Evolutionary conservation across 2,113 vertebrate species (phyloP), one percentile per base, ranked within the genome.

Genomic region (Gymnocephalus cernua): DNA sequence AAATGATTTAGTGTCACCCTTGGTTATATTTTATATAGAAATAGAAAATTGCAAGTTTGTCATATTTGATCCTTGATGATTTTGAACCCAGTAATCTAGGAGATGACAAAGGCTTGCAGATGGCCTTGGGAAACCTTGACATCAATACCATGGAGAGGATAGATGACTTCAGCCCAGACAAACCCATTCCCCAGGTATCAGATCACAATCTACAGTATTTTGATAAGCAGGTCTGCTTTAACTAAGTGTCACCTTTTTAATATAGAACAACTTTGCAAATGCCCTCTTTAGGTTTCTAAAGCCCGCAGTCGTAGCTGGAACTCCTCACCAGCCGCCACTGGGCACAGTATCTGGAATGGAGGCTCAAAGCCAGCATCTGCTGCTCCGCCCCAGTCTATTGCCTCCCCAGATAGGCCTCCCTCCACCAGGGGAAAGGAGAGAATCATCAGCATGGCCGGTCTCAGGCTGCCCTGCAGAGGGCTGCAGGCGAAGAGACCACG

Each of bases 91-190:
- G 98, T 61, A 95, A 97, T 79, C 38, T 98, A 23, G 97, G 96
- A 67, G 96, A 99, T 83, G 86, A 87, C 13, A 79, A 89, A 83
- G 98, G 97, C 73, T 93, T 97, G 66, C 96, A 99, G 48, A 96
- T 99, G 96, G 97, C 98, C 10, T 84, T 99, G 82, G 98, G 98
- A 79, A 99, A 99, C 84, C 79, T 96, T 83, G 95, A 99, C 86
- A 86, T 99, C 15, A 92, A 97, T 91, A 99, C 95, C 53, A 93
- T 97, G 93, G 86, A 96, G 86, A 93, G 88, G 82, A 97, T 97
- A 1, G 97, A 99, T 82, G 61, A 97, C 86, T 99, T 96, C 70
- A 94, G 89, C 83, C 98, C 97, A 6, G 96, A 99, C 62, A 77
- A 65, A 13, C 80, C 92, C 41, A 32, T 48, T 92, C 91, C 95